Conservation (phyloP, 2,888 invertebrate genomes). For the Drosophila melanosoma region DNA sequence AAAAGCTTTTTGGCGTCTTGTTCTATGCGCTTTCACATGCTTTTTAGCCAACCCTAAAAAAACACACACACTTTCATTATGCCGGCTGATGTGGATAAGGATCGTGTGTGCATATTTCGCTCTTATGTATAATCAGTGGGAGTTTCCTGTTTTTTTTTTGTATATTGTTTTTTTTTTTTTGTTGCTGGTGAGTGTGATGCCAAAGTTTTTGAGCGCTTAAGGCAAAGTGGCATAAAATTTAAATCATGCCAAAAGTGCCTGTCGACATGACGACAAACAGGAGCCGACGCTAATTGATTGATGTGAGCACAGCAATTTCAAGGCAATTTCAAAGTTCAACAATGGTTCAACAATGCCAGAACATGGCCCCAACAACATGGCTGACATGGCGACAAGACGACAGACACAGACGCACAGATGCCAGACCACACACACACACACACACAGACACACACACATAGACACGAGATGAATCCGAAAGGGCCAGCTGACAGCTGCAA, state of each 20-base stretch:
- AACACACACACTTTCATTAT: constrained; percentile 69
- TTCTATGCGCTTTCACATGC: constrained; percentile 24
- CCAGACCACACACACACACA: constrained; percentile 28
- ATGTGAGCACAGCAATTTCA: constrained; percentile 77
- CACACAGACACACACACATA: background rate
- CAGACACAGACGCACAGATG: constrained; percentile 35
- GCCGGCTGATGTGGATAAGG: constrained; percentile 49
- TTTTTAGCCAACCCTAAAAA: constrained; percentile 60
- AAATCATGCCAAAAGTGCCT: constrained; percentile 58
- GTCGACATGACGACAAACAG: constrained; percentile 55
- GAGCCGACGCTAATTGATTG: constrained; percentile 70
- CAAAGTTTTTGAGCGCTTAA: constrained; percentile 48
- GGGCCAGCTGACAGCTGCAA: constrained; percentile 63
- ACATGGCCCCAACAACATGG: constrained; percentile 22
- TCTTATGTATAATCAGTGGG: constrained; percentile 66
- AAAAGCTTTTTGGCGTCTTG: constrained; percentile 35
- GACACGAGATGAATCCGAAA: constrained; percentile 57
- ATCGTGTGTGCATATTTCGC: constrained; percentile 51
- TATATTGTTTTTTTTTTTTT: background rate
- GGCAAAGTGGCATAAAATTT: constrained; percentile 54
- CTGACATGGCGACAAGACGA: constrained; percentile 12
- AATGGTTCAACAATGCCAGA: constrained; percentile 59
- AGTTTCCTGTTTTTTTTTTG: constrained; percentile 19
- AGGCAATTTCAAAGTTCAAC: constrained; percentile 78
- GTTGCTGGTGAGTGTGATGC: background rate